Percentiles rank a stretch among this genome's conserved stretches.
These are phyloP conservation scores for Epistrophella euchroma DNA, from an alignment of 2,888 invertebrate genomes.

Conservation along the genomic window DNA sequence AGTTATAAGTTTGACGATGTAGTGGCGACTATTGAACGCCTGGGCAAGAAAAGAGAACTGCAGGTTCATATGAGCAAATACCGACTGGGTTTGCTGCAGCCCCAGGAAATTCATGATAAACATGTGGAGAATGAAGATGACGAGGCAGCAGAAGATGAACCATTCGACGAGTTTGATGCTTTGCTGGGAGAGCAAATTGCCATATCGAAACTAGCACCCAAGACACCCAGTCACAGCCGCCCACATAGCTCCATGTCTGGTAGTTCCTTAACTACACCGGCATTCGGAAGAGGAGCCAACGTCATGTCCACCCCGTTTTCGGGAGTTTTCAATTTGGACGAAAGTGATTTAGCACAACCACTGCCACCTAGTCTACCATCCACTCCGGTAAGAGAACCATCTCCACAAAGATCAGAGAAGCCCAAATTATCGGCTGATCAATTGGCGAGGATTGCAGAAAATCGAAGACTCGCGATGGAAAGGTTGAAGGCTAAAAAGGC, in stretches of 20 bases:
- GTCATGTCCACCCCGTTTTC: conserved; percentile 80
- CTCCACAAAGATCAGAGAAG: conserved; percentile 58
- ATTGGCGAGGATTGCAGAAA: conserved; percentile 88
- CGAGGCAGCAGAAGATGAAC: conserved; percentile 81
- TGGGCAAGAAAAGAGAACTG: conserved; percentile 92
- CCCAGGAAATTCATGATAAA: conserved; percentile 80
- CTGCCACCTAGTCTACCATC: conserved; percentile 79
- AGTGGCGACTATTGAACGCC: conserved; percentile 90
- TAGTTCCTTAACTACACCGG: conserved; percentile 79
- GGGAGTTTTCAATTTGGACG: conserved; percentile 62
- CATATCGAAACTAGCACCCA: conserved; percentile 83
- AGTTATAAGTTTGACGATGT: conserved; percentile 95
- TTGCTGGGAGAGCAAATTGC: conserved; percentile 88
- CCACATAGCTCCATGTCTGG: conserved; percentile 53
- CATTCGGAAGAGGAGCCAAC: conserved; percentile 79
- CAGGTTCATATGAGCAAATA: conserved; percentile 88
- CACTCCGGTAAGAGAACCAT: conserved; percentile 69
- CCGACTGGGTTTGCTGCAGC: conserved; percentile 84
- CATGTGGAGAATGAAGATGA: conserved; percentile 85
- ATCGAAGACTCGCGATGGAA: conserved; percentile 88
- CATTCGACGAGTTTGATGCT: conserved; percentile 87
- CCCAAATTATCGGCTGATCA: conserved; percentile 86
- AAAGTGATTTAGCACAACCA: conserved; percentile 80
- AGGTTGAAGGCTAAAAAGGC: conserved; percentile 85
- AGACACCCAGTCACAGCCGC: conserved; percentile 78